A percentile compares a stretch with the other conserved stretches of the same genome.
Evolutionary conservation across 2,113 vertebrate species (phyloP).

Genomic region (Hemiprocne comata): DNA sequence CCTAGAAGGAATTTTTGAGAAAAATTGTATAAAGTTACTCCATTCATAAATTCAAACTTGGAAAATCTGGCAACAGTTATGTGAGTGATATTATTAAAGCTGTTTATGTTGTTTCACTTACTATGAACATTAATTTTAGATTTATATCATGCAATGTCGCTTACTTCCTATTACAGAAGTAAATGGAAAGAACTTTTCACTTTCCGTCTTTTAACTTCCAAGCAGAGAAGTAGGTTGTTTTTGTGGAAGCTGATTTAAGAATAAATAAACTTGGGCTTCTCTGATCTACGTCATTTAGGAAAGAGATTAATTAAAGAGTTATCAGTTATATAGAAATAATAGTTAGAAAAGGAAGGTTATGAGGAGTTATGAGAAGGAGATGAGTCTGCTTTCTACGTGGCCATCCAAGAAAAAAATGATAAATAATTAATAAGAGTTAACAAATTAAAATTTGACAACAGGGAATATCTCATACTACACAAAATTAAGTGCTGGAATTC

Average conservation of each 20-base stretch:
- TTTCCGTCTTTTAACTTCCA: background rate
- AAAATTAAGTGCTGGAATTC: background rate
- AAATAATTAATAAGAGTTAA: background rate
- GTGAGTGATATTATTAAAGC: background rate
- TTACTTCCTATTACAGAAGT: background rate
- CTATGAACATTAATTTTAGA: background rate
- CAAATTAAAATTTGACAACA: background rate
- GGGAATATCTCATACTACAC: background rate
- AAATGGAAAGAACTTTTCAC: background rate
- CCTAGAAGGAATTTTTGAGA: background rate
- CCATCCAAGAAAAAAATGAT: background rate
- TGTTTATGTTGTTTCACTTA: background rate
- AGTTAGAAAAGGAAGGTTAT: background rate
- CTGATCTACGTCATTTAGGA: background rate
- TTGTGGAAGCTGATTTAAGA: conserved; percentile 2
- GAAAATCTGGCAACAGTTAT: background rate
- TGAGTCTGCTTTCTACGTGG: background rate
- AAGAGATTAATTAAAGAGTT: background rate
- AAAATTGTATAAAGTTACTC: background rate
- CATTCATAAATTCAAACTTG: background rate
- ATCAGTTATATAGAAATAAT: background rate
- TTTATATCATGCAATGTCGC: background rate
- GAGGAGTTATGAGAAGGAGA: background rate
- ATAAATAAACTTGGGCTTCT: background rate
- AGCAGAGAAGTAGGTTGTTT: background rate